Base-by-base conservation (phyloP, 2,888 invertebrate genomes). In the Geotrupes spiniger region DNA sequence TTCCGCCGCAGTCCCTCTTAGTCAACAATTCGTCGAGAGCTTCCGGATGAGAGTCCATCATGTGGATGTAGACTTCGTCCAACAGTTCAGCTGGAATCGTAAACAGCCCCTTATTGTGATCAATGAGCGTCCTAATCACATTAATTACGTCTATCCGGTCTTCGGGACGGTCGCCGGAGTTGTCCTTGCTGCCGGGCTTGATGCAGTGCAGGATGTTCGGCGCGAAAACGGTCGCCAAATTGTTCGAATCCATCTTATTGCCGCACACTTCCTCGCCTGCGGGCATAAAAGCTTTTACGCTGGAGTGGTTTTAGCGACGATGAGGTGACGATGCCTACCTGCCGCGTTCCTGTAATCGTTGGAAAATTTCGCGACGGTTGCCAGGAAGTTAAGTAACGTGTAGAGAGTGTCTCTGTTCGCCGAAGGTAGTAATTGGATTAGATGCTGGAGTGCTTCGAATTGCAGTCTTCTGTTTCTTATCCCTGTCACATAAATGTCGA, bases 161-260 rank as follows among this genome's bases (percentile, higher is more conserved):
- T 62, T 87, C 85, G 17, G 88, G 83, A 60, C 87, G 79, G 62
- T 89, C 87, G 25, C 81, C 52, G 28, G 55, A 38, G 12, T 49
- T 48, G 25, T 73, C 72, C 53, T 71, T 72, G 2, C 54, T 62
- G 36, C 70, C 62, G 3, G 85, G 80, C 60, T 84, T 85, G 57
- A 85, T 81, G 63, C 82, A 84, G 65, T 93, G 92, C 44, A 96
- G 79, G 62, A 96, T 89, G 65, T 94, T 96, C 0, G 96, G 96
- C 1, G 95, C 95, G 72, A 96, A 92, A 28, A 96, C 82, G 0
- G 93, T 95, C 0, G 96, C 95, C 53, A 96, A 75, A 72, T 95
- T 96, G 42, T 84, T 87, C 36, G 89, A 85, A 71, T 94, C 92
- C 96, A 96, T 96, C 77, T 90, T 92, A 75, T 95, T 95, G 1